Percentiles rank a stretch among this genome's conserved stretches.
These are phyloP conservation scores for Coelinius sp. DNA, from an alignment of 2,888 invertebrate species.

Conservation along the genomic window DNA sequence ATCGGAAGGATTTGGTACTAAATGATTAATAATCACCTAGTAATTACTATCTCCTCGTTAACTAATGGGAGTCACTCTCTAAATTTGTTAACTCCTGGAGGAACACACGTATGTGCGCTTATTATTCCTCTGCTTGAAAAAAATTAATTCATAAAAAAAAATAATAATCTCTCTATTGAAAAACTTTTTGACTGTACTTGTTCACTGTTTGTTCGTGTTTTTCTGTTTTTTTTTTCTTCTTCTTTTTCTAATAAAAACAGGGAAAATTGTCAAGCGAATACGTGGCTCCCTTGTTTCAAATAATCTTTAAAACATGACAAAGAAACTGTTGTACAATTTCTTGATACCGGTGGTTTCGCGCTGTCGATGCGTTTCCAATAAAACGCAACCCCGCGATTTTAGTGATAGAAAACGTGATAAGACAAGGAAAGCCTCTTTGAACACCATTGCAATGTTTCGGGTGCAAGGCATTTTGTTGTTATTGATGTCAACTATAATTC, in stretches of 20 bases:
- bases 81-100: neutral
- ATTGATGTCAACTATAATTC: neutral
- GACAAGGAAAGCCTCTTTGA: conserved; percentile 68
- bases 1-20: neutral
- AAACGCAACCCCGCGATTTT: conserved; percentile 72
- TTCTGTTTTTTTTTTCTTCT: neutral
- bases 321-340: conserved; percentile 89
- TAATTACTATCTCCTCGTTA: neutral
- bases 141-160: neutral
- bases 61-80: neutral
- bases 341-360: conserved; percentile 88
- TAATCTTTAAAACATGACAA: conserved; percentile 84
- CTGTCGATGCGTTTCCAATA: conserved; percentile 86
- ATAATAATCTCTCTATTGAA: neutral
- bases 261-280: conserved; percentile 23
- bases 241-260: conserved; percentile 34
- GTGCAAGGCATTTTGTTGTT: conserved; percentile 50
- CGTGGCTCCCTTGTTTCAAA: conserved; percentile 26
- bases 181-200: neutral
- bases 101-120: conserved; percentile 11
- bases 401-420: conserved; percentile 68
- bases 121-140: conserved; percentile 2
- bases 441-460: conserved; percentile 68
- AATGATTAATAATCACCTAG: neutral
- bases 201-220: neutral